Conservation (phyloP, 2,797 vertebrate genomes). For the Molossus alvarezi region DNA sequence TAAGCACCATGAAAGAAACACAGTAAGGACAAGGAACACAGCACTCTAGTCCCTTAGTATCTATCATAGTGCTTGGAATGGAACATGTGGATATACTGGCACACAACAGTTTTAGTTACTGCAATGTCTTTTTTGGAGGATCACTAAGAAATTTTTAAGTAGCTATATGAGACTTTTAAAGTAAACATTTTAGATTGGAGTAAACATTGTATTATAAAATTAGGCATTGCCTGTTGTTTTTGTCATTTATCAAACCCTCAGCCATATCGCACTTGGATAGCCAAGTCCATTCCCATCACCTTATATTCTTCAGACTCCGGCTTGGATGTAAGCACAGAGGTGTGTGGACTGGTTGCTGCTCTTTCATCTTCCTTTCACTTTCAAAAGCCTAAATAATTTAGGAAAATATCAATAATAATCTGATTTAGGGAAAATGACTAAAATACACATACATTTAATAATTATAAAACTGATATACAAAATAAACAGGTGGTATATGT, state of each 20-base stretch:
- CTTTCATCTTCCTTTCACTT: background rate
- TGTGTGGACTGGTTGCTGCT: background rate
- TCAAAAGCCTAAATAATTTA: background rate
- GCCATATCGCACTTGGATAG: background rate
- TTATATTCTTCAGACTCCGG: background rate
- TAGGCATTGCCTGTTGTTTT: background rate
- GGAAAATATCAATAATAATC: background rate
- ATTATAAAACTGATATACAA: background rate
- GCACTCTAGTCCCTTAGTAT: background rate
- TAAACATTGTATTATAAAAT: background rate
- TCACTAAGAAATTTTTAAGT: background rate
- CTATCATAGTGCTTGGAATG: background rate
- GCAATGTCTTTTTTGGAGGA: too few relatives aligned
- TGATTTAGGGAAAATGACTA: accelerated
- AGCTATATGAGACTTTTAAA: background rate
- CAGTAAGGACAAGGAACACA: background rate
- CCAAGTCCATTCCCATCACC: background rate
- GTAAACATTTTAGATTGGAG: background rate
- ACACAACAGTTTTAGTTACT: background rate
- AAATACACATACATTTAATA: background rate
- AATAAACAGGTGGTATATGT: background rate
- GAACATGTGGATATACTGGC: too few relatives aligned
- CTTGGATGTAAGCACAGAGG: accelerated
- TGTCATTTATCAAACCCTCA: background rate
- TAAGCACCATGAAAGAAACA: background rate